These are phyloP conservation scores for Corythornis leucogaster DNA, from an alignment of 2,797 vertebrate species.

Conservation along the genomic window DNA sequence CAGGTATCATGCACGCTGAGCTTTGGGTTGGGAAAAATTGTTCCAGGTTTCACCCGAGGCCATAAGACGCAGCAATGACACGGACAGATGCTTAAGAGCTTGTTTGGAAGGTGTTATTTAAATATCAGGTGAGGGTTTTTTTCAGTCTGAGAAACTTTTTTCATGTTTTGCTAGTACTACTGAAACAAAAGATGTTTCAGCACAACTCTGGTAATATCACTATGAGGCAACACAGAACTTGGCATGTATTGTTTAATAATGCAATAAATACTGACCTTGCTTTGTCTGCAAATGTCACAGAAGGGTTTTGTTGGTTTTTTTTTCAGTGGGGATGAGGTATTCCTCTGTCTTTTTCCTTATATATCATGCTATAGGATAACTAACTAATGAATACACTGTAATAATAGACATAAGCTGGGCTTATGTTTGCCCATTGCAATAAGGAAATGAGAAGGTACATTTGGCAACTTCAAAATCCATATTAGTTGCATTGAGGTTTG, in stretches of 20 bases:
- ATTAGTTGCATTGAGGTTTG: fast-evolving
- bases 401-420: background rate
- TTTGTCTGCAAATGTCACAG: background rate
- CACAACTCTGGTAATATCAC: background rate
- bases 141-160: background rate
- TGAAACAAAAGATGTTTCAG: background rate
- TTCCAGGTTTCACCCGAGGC: background rate
- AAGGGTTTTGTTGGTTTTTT: background rate
- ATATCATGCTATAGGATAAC: background rate
- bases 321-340: background rate
- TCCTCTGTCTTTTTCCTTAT: background rate
- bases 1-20: background rate
- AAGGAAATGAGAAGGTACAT: background rate
- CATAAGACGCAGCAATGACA: fast-evolving
- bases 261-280: background rate
- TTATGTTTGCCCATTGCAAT: fast-evolving
- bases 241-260: background rate
- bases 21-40: background rate
- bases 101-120: background rate
- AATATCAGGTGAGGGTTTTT: background rate
- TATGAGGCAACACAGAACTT: background rate
- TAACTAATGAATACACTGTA: background rate
- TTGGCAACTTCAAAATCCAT: background rate
- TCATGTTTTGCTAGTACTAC: background rate
- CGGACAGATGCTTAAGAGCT: background rate